Base-by-base conservation (phyloP, 2,797 vertebrate species). In the Sebastes oblongus region DNA sequence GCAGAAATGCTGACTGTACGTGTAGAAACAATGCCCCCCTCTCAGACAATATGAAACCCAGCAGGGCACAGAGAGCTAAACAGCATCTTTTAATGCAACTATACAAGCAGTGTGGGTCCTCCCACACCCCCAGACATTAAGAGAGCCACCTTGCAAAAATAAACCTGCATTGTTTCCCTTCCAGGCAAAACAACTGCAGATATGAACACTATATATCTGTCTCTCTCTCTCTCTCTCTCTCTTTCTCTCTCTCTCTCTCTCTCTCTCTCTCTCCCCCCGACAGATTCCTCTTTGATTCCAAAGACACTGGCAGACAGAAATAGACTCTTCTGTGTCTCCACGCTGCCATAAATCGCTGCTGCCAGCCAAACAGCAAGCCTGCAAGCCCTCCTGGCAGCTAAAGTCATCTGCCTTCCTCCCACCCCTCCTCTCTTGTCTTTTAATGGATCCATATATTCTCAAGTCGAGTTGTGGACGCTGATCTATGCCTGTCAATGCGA, bases 301-400 rank as follows among this genome's bases (percentile, higher is more conserved):
- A 84, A 91, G 88, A 90, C 86, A 91, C 70, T 29, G 74, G 75
- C 68, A 76, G 94, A 95, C 95, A 91, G 78, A 94, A 96, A 96
- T 96, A 95, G 95, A 94, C 91, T 77, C 80, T 80, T 86, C 79
- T 91, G 86, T 85, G 80, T 90, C 89, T 87, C 76, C 16, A 46
- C 16, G 42, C 83, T 90, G 86, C 91, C 91, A 95, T 94, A 93
- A 94, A 93, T 94, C 36, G 59, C 84, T 90, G 84, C 75, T 81
- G 82, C 82, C 83, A 87, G 71, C 74, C 82, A 72, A 24, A 69
- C 68, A 77, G 75, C 74, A 80, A 82, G 66, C 65, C 86, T 78
- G 80, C 88, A 50, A 81, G 70, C 77, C 85, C 81, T 69, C 72
- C 85, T 82, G 76, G 82, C 85, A 89, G 59, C 75, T 65, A 36